Evolutionary conservation across 2,888 invertebrate genomes (phyloP).

Genomic region (Leptopilina syphax): DNA sequence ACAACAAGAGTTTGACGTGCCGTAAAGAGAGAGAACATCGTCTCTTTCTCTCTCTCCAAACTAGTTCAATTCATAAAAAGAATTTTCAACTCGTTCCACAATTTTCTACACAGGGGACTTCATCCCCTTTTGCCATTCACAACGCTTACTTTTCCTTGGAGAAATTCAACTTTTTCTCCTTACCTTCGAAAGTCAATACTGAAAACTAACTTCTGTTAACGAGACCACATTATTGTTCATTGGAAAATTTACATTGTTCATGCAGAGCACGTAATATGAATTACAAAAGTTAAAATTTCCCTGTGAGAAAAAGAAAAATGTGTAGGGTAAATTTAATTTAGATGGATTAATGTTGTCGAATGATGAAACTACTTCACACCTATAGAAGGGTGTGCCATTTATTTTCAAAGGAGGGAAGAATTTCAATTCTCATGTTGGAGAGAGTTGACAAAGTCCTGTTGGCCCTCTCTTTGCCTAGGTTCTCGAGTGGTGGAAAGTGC

Average conservation of each 20-base stretch:
- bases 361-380: not conserved
- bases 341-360: not conserved
- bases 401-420: not conserved
- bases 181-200: constrained; percentile 60
- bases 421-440: not conserved
- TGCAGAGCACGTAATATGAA: not conserved
- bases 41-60: not conserved
- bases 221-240: constrained; percentile 46
- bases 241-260: not conserved
- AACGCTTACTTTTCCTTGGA: constrained; percentile 59
- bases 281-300: constrained; percentile 13
- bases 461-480: not conserved
- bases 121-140: constrained; percentile 46
- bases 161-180: constrained; percentile 68
- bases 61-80: constrained; percentile 63
- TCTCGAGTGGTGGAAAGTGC: constrained; percentile 44
- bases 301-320: not conserved
- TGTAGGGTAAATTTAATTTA: constrained; percentile 12
- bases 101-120: constrained; percentile 21
- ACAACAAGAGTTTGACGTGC: constrained; percentile 1
- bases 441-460: constrained; percentile 30
- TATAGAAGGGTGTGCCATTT: not conserved
- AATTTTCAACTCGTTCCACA: constrained; percentile 61
- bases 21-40: not conserved
- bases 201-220: constrained; percentile 55